phyloP scores from a whole-genome alignment of 2,113 vertebrate genomes.

The Podilymbus podiceps region DNA sequence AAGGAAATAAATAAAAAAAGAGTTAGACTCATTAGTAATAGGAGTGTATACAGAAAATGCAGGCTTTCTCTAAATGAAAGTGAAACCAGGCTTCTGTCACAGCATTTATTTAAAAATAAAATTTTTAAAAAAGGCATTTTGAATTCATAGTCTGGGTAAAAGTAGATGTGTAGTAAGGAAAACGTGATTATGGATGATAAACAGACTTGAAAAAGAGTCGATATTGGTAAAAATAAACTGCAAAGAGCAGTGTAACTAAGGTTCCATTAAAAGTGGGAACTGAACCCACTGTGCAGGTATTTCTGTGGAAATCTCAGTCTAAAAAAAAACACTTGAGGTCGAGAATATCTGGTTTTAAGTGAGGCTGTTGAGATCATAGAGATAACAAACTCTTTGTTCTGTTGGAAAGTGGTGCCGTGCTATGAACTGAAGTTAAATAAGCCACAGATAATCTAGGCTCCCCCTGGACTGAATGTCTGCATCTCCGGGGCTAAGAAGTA shows the following conservation, averaged over 20 bases:
- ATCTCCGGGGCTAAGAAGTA: background rate
- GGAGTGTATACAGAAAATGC: background rate
- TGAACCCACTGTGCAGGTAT: background rate
- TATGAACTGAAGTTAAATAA: background rate
- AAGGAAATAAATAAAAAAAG: background rate
- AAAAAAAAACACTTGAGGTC: background rate
- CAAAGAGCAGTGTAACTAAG: background rate
- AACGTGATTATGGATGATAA: background rate
- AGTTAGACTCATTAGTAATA: background rate
- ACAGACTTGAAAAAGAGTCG: background rate
- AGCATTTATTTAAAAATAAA: background rate
- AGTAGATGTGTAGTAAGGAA: background rate
- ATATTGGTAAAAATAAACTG: background rate
- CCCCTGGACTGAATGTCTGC: background rate
- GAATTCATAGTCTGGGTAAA: background rate
- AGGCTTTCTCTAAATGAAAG: background rate
- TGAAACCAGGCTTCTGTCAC: background rate
- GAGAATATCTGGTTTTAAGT: background rate
- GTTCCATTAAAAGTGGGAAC: background rate
- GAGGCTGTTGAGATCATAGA: background rate
- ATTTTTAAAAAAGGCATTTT: background rate
- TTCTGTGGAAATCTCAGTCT: background rate
- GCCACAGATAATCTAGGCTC: background rate
- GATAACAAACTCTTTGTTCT: constrained; percentile 25
- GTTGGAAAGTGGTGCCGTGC: background rate